Percentiles rank a stretch among this genome's conserved stretches.
Conservation (phyloP, 1,140 invertebrate genomes). For the Melipona quadrifasciata region DNA sequence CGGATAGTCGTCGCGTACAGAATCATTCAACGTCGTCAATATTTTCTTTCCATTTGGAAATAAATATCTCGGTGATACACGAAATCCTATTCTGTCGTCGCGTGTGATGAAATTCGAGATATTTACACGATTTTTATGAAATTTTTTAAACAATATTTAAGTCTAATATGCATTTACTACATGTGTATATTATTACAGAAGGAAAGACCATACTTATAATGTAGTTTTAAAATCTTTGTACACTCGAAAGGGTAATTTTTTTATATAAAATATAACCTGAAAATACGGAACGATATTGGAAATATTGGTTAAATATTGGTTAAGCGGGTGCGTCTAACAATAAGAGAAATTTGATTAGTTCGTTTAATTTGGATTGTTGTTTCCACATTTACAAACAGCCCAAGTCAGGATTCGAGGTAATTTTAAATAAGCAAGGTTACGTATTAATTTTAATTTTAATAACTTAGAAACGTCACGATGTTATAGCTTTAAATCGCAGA, state of each 20-base stretch:
- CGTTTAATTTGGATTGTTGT: background rate
- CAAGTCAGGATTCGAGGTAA: background rate
- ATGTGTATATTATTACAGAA: too few relatives aligned
- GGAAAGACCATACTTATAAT: too few relatives aligned
- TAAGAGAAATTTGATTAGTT: background rate
- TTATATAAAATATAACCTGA: background rate
- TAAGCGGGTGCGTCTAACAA: background rate
- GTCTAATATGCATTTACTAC: too few relatives aligned
- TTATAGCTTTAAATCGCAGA: background rate
- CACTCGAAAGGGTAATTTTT: too few relatives aligned
- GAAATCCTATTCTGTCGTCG: too few relatives aligned
- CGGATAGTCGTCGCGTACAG: background rate
- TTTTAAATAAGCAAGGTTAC: background rate
- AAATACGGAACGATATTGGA: background rate
- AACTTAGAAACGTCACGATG: background rate
- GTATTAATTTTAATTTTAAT: background rate
- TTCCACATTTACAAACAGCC: background rate
- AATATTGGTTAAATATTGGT: background rate
- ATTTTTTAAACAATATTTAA: too few relatives aligned
- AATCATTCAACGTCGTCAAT: background rate
- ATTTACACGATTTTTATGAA: too few relatives aligned
- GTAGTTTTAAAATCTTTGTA: too few relatives aligned
- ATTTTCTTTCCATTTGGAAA: too few relatives aligned
- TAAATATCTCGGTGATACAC: too few relatives aligned
- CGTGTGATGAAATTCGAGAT: too few relatives aligned